Conservation (phyloP, 1,140 invertebrate species). For the Drosophila erecta region DNA sequence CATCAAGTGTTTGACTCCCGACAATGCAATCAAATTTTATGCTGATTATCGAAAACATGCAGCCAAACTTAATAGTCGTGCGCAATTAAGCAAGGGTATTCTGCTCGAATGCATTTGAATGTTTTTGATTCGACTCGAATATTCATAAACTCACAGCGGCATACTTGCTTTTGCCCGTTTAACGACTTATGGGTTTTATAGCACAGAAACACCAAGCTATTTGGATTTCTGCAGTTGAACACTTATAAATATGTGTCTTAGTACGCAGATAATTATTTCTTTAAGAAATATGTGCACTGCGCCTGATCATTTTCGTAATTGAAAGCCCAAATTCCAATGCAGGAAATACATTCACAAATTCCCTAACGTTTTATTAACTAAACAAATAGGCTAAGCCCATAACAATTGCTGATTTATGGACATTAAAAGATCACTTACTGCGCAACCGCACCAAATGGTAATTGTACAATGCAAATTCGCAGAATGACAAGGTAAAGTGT, state of each 20-base stretch:
- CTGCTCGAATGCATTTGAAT: conserved; percentile 11
- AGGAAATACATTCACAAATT: not conserved
- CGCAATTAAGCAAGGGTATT: conserved; percentile 33
- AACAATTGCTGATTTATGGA: conserved; percentile 33
- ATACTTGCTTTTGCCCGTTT: not conserved
- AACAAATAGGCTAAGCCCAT: not conserved
- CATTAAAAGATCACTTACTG: conserved; percentile 26
- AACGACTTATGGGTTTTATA: not conserved
- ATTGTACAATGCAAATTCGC: conserved; percentile 15
- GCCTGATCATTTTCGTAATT: no score
- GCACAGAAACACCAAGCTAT: no score
- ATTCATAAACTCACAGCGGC: not conserved
- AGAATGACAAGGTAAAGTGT: conserved; percentile 39
- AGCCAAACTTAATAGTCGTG: conserved; percentile 19
- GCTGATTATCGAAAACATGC: conserved; percentile 60
- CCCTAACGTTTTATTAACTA: no score
- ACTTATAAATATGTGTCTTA: no score
- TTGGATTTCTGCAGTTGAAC: no score
- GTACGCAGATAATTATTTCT: no score
- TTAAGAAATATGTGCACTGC: no score
- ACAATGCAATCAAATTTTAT: conserved; percentile 68
- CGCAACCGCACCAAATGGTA: conserved; percentile 7
- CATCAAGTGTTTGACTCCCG: conserved; percentile 36
- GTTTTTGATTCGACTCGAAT: conserved; percentile 6
- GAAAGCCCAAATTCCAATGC: no score